Percentiles rank a stretch among this genome's conserved stretches.
Evolutionary conservation across 2,113 vertebrate genomes (phyloP).

Genomic region (Amazona guildingii): DNA sequence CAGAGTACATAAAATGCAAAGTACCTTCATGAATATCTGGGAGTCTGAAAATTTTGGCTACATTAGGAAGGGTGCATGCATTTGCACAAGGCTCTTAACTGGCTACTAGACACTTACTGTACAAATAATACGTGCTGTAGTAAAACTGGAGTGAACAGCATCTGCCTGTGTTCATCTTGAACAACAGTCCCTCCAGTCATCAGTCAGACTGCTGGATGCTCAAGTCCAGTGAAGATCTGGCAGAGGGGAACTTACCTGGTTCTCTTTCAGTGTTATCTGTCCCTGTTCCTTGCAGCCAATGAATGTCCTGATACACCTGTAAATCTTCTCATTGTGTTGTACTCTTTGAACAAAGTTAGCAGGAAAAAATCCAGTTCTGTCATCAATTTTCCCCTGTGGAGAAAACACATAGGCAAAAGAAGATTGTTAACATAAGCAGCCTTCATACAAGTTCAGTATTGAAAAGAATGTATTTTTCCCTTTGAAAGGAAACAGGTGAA

Average conservation of each 20-base stretch:
- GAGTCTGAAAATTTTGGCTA: neutral
- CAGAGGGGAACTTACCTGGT: conserved; percentile 80
- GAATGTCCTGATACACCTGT: conserved; percentile 89
- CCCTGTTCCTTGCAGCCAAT: conserved; percentile 94
- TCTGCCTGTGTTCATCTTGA: neutral
- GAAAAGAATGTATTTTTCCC: neutral
- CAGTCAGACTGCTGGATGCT: neutral
- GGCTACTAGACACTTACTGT: neutral
- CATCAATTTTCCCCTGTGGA: conserved; percentile 89
- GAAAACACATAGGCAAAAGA: neutral
- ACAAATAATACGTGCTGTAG: neutral
- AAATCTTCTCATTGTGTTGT: conserved; percentile 84
- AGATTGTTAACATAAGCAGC: neutral
- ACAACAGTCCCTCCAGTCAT: neutral
- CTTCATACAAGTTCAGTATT: neutral
- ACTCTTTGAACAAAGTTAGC: conserved; percentile 91
- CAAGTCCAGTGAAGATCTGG: neutral
- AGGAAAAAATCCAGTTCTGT: conserved; percentile 92
- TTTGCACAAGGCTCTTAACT: neutral
- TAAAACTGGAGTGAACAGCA: neutral
- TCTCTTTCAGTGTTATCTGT: conserved; percentile 94
- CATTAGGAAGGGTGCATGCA: neutral
- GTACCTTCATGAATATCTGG: neutral
- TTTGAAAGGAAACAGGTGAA: neutral
- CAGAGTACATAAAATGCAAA: neutral